These are phyloP conservation scores for Eupithecia insigniata DNA, from an alignment of 2,888 invertebrate genomes.

Conservation along the genomic window DNA sequence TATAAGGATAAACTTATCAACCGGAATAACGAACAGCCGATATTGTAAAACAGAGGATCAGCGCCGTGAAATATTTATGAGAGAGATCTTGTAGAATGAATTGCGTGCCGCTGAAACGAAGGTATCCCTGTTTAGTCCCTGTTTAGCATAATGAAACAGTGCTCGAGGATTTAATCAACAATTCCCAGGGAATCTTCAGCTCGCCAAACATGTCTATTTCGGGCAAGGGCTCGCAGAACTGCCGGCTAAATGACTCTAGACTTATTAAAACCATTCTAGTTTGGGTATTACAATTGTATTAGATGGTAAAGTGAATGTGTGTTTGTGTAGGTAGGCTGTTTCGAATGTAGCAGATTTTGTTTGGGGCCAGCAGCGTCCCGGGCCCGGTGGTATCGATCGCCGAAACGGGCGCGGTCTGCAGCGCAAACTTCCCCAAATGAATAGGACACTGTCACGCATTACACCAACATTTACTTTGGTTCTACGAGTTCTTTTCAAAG, in stretches of 20 bases:
- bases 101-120: conserved; percentile 28
- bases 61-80: conserved; percentile 34
- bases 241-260: conserved; percentile 25
- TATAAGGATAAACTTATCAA: conserved; percentile 24
- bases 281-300: conserved; percentile 30
- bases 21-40: conserved; percentile 20
- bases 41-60: conserved; percentile 26
- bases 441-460: conserved; percentile 45
- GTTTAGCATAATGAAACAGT: conserved; percentile 37
- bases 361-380: conserved; percentile 13
- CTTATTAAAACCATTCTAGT: conserved; percentile 30
- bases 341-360: conserved; percentile 27
- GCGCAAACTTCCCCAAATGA: conserved; percentile 39
- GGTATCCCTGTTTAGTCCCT: conserved; percentile 37
- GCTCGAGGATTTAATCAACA: conserved; percentile 32
- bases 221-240: conserved; percentile 36
- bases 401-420: conserved; percentile 36
- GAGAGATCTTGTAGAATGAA: conserved; percentile 29
- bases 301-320: conserved; percentile 38
- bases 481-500: conserved; percentile 33
- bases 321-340: conserved; percentile 36
- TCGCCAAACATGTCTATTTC: conserved; percentile 41
- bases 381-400: conserved; percentile 40
- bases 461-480: conserved; percentile 36
- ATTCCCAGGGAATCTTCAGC: conserved; percentile 39